Evolutionary conservation across 2,888 invertebrate species (phyloP), one percentile per base, ranked within the genome.

Genomic region (Charanyca ferruginea): DNA sequence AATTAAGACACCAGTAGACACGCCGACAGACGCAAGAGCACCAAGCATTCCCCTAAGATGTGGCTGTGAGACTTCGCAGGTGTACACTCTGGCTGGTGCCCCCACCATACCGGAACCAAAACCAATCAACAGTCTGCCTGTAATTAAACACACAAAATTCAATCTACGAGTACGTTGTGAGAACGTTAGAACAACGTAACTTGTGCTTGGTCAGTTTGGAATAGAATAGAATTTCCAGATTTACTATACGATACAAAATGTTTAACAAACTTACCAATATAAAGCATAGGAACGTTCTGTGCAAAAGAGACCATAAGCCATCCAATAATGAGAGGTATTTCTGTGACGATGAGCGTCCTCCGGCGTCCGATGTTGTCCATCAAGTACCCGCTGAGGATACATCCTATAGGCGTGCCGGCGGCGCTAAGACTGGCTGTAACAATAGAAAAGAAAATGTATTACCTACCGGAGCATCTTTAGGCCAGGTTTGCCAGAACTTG

Each of bases 21-120:
- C 97, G 0, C 97, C 97, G 0, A 98, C 96, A 44, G 97, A 97
- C 0, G 97, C 96, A 42, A 97, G 87, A 0, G 97, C 97, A 0
- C 97, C 97, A 8, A 98, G 92, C 96, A 97, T 97, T 1, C 98
- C 98, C n/a, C 98, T 93, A 0, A 97, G 92, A 86, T 97, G 97
- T 0, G 97, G 97, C 76, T 97, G 97, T 0, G 97, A 96, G 0
- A 97, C 97, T 83, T 97, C 97, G 28, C 97, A 96, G 0, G 97
- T 97, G 90, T 97, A 97, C 0, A 97, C 97, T 5, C 97, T 91
- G 0, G 97, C 97, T 1, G 97, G 97, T 0, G 97, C 97, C 0
- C 97, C 97, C 35, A 97, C 97, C 97, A 97, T 97, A 2, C 97
- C 97, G 0, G 97, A 97, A 0, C 97, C 97, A 23, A 97, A 93